phyloP scores from a whole-genome alignment of 2,888 invertebrate species.

The Ormyrus nitidulus region DNA sequence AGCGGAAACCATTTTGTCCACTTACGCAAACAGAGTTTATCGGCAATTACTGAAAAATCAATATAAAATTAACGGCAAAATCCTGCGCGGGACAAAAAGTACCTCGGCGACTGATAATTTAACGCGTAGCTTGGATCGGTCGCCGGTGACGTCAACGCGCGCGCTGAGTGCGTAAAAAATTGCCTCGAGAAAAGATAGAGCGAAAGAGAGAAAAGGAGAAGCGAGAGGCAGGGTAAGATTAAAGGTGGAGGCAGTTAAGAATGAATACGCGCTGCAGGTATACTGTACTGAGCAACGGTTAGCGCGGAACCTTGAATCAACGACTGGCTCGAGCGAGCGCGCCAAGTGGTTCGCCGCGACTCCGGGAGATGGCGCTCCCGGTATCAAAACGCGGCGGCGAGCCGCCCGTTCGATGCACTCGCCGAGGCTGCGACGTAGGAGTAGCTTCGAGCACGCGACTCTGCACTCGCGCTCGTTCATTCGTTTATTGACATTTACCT shows the following conservation, averaged over 20 bases:
- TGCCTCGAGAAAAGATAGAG: neutral
- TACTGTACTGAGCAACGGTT: conserved; percentile 31
- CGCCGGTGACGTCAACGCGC: no score
- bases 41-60: no score
- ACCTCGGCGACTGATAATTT: no score
- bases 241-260: neutral
- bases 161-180: no score
- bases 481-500: neutral
- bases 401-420: conserved; percentile 32
- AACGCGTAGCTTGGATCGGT: no score
- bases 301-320: conserved; percentile 22
- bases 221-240: neutral
- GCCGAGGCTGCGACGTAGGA: neutral
- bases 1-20: no score
- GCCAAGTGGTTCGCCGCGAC: neutral
- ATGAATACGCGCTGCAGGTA: neutral
- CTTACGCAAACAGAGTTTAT: no score
- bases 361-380: conserved; percentile 37
- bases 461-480: neutral
- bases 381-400: conserved; percentile 3
- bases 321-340: neutral
- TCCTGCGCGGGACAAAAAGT: no score
- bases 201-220: conserved; percentile 3
- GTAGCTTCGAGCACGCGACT: neutral
- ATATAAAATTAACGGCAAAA: no score